A percentile compares a stretch with the other conserved stretches of the same genome.
Conservation (phyloP, 2,888 invertebrate genomes). For the Druceiella hillmani region DNA sequence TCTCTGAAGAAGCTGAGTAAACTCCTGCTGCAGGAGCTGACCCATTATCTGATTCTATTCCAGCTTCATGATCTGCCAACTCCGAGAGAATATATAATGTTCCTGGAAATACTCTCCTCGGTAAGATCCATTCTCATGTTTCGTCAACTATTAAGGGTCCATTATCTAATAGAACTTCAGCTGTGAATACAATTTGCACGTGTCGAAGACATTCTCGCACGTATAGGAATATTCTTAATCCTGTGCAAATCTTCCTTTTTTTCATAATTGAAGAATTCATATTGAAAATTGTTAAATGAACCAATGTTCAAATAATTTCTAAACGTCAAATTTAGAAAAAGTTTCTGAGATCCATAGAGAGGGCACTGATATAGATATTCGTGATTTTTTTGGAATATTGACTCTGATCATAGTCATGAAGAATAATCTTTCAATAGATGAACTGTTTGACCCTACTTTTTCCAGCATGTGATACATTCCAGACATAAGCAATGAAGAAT, state of each 20-base stretch:
- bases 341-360: not conserved
- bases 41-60: too few relatives aligned
- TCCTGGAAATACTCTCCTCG: not conserved
- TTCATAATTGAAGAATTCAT: constrained; percentile 1
- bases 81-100: not conserved
- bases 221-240: constrained; percentile 14
- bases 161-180: constrained; percentile 9
- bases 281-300: too few relatives aligned
- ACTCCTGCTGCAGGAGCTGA: constrained; percentile 7
- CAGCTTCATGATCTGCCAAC: too few relatives aligned
- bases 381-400: not conserved
- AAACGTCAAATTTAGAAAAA: too few relatives aligned
- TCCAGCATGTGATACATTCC: too few relatives aligned
- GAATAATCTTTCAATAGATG: not conserved
- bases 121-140: constrained; percentile 2
- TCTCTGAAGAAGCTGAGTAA: constrained; percentile 4
- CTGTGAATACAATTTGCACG: constrained; percentile 10
- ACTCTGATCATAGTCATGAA: not conserved
- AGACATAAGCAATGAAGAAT: too few relatives aligned
- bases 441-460: too few relatives aligned
- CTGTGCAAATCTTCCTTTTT: constrained; percentile 11
- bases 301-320: too few relatives aligned
- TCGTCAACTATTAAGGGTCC: too few relatives aligned
- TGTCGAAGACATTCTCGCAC: constrained; percentile 6
- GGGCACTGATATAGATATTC: not conserved